These are phyloP conservation scores for Oscheius sp. DNA, from an alignment of 2,888 invertebrate genomes.

Conservation along the genomic window DNA sequence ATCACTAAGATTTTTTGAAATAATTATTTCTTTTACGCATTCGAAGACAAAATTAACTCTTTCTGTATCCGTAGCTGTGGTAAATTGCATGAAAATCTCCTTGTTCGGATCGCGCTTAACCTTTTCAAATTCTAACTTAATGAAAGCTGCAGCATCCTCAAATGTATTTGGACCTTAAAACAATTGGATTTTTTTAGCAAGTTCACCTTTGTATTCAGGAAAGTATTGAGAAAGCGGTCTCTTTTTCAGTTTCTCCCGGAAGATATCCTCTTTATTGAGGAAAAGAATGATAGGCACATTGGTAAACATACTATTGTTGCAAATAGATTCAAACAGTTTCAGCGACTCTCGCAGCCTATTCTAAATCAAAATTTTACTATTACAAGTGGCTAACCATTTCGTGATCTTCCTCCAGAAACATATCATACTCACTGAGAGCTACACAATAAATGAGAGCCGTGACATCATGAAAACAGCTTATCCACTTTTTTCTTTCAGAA, in stretches of 20 bases:
- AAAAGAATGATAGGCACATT: conserved; percentile 41
- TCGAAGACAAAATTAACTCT: conserved; percentile 53
- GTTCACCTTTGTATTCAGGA: conserved; percentile 34
- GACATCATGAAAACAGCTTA: conserved; percentile 37
- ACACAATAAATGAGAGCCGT: conserved; percentile 46
- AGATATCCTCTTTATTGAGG: conserved; percentile 39
- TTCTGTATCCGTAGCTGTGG: conserved; percentile 51
- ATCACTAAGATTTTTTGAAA: conserved; percentile 37
- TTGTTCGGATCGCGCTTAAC: conserved; percentile 19
- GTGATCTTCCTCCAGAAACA: conserved; percentile 36
- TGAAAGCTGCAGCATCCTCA: conserved; percentile 38
- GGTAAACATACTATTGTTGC: conserved; percentile 32
- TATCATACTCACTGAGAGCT: conserved; percentile 41
- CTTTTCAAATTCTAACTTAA: conserved; percentile 35
- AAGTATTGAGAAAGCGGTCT: conserved; percentile 33
- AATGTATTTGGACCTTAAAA: conserved; percentile 31
- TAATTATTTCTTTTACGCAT: conserved; percentile 48
- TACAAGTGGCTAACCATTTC: not conserved
- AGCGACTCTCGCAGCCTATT: conserved; percentile 42
- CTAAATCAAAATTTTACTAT: conserved; percentile 16
- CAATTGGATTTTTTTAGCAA: not conserved
- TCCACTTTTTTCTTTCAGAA: conserved; percentile 44
- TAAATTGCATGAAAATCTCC: conserved; percentile 52
- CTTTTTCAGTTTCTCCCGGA: conserved; percentile 34
- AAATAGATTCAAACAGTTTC: conserved; percentile 29